Conservation (phyloP, 2,113 vertebrate species). For the Cryptoleucopteryx plumbea region DNA sequence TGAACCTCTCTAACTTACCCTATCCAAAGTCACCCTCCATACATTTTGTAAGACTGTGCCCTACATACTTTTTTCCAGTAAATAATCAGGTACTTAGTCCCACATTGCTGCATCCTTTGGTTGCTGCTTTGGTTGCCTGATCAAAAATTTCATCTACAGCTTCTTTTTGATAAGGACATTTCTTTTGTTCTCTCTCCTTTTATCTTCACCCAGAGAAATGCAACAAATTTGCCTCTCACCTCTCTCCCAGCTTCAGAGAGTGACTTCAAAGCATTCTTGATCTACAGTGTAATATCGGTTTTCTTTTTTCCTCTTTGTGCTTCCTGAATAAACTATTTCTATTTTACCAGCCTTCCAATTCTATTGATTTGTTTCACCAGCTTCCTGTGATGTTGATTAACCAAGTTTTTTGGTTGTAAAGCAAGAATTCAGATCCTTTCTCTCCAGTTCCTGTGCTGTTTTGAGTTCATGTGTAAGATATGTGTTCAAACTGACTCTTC, state of each 20-base stretch:
- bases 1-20: not conserved
- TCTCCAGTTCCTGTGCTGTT: not conserved
- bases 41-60: not conserved
- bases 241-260: constrained; percentile 10
- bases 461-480: not conserved
- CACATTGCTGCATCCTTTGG: not conserved
- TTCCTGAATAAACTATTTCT: not conserved
- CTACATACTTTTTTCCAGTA: not conserved
- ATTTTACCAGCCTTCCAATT: not conserved
- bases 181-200: constrained; percentile 44
- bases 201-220: constrained; percentile 28
- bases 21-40: not conserved
- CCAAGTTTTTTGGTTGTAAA: not conserved
- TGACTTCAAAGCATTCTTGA: constrained; percentile 41
- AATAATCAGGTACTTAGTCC: not conserved
- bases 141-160: constrained; percentile 8
- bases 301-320: not conserved
- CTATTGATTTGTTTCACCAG: not conserved
- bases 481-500: not conserved
- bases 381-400: not conserved
- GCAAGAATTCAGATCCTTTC: not conserved
- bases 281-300: not conserved
- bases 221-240: constrained; percentile 27
- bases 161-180: not conserved
- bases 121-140: not conserved